phyloP scores from a whole-genome alignment of 2,888 invertebrate species.

The Drosophila neonasuta region DNA sequence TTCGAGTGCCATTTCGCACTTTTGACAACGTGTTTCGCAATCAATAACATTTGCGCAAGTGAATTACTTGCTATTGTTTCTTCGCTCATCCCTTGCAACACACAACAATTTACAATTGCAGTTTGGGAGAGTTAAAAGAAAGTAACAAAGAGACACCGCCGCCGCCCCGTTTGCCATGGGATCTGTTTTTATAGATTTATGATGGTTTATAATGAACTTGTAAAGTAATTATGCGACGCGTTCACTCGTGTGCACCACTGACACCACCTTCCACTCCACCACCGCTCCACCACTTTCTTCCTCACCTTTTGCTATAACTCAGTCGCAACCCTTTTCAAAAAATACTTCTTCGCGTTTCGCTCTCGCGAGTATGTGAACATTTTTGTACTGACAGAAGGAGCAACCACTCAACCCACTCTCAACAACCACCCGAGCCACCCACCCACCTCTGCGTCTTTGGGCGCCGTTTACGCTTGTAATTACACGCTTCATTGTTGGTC shows the following conservation, averaged over 20 bases:
- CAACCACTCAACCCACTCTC: slow-evolving; percentile 20
- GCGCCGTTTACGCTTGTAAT: slow-evolving; percentile 80
- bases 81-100: slow-evolving; percentile 14
- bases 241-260: slow-evolving; percentile 55
- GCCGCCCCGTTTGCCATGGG: not conserved
- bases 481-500: slow-evolving; percentile 82
- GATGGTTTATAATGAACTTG: slow-evolving; percentile 82
- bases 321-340: slow-evolving; percentile 73
- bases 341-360: slow-evolving; percentile 54
- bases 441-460: slow-evolving; percentile 63
- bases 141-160: slow-evolving; percentile 57
- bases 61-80: slow-evolving; percentile 72
- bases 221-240: slow-evolving; percentile 82
- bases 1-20: slow-evolving; percentile 52
- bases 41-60: slow-evolving; percentile 77
- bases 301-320: slow-evolving; percentile 46
- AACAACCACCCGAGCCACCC: slow-evolving; percentile 31
- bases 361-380: slow-evolving; percentile 56
- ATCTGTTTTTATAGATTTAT: slow-evolving; percentile 78
- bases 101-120: slow-evolving; percentile 41
- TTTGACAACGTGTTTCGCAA: slow-evolving; percentile 66
- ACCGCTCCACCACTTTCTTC: slow-evolving; percentile 6
- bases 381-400: slow-evolving; percentile 47
- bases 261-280: slow-evolving; percentile 38
- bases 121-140: slow-evolving; percentile 44